Conservation (phyloP, 2,797 vertebrate genomes). For the Pterois miles region DNA sequence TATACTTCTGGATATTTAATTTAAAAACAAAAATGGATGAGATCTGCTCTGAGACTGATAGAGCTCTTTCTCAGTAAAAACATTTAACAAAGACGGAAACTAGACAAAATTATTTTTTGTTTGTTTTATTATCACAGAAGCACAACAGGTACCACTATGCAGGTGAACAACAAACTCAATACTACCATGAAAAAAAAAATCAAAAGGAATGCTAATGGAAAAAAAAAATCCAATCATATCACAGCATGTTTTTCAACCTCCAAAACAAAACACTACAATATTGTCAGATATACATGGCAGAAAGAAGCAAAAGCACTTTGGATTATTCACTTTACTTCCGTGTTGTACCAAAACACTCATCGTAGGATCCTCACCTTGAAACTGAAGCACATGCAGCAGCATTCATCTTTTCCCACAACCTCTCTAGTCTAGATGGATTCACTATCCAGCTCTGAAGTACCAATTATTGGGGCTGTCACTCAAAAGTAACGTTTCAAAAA, state of each 20-base stretch:
- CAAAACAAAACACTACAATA: slow-evolving; percentile 65
- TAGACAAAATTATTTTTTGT: slow-evolving; percentile 13
- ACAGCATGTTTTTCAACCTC: slow-evolving; percentile 60
- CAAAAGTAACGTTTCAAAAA: slow-evolving; percentile 38
- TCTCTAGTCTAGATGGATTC: slow-evolving; percentile 50
- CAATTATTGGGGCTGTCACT: slow-evolving; percentile 61
- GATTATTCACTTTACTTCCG: slow-evolving; percentile 61
- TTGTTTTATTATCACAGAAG: slow-evolving; percentile 86
- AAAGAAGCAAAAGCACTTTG: slow-evolving; percentile 75
- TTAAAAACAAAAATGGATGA: background rate
- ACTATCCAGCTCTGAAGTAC: slow-evolving; percentile 69
- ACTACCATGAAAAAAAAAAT: slow-evolving; percentile 56
- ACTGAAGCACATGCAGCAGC: slow-evolving; percentile 37
- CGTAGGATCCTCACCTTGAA: slow-evolving; percentile 35
- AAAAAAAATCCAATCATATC: slow-evolving; percentile 57
- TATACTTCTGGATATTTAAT: background rate
- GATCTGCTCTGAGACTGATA: background rate
- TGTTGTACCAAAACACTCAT: slow-evolving; percentile 64
- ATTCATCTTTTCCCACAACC: slow-evolving; percentile 37
- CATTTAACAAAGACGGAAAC: background rate
- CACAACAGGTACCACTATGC: slow-evolving; percentile 84
- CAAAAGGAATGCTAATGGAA: slow-evolving; percentile 75
- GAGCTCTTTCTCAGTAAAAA: background rate
- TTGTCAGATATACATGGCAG: slow-evolving; percentile 67
- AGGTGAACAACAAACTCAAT: slow-evolving; percentile 75